Percentiles rank a stretch among this genome's conserved stretches.
phyloP scores from a whole-genome alignment of 2,888 invertebrate genomes.

The Dascillus cervinus region DNA sequence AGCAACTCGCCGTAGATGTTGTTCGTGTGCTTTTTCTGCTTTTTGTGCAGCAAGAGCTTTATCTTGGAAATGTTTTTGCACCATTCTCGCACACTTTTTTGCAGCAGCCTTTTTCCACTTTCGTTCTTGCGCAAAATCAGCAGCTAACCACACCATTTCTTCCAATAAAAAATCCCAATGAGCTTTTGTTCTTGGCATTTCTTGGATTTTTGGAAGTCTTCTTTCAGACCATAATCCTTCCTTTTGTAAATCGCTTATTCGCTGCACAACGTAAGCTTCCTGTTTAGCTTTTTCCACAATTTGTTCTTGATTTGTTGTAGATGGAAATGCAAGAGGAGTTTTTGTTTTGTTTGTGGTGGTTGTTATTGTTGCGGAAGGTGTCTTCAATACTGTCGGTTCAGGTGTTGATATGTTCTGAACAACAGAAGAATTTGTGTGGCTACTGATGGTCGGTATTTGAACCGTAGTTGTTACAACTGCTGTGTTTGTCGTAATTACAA shows the following conservation, averaged over 20 bases:
- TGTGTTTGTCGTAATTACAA: not conserved
- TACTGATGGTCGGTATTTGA: not conserved
- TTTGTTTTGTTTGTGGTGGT: slow-evolving; percentile 16
- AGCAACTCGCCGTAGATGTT: slow-evolving; percentile 78
- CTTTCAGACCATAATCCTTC: slow-evolving; percentile 92
- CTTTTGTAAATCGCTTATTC: slow-evolving; percentile 85
- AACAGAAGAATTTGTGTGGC: not conserved
- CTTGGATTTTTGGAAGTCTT: slow-evolving; percentile 84
- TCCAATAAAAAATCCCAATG: slow-evolving; percentile 99
- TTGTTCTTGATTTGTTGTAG: slow-evolving; percentile 55
- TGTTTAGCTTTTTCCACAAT: slow-evolving; percentile 82
- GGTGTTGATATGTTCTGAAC: slow-evolving; percentile 27
- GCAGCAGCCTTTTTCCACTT: slow-evolving; percentile 97
- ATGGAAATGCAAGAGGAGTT: slow-evolving; percentile 14
- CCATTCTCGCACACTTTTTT: slow-evolving; percentile 85
- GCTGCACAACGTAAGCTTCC: slow-evolving; percentile 90
- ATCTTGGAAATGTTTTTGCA: slow-evolving; percentile 87
- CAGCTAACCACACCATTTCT: slow-evolving; percentile 98
- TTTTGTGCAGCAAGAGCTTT: slow-evolving; percentile 81
- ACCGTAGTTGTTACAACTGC: not conserved
- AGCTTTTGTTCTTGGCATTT: slow-evolving; percentile 82
- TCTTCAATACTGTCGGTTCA: slow-evolving; percentile 32
- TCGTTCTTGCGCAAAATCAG: slow-evolving; percentile 95
- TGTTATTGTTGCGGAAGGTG: slow-evolving; percentile 6
- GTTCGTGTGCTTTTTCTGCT: slow-evolving; percentile 87